These are phyloP conservation scores for Tridacna crocea DNA, from an alignment of 2,888 invertebrate genomes.

Conservation along the genomic window DNA sequence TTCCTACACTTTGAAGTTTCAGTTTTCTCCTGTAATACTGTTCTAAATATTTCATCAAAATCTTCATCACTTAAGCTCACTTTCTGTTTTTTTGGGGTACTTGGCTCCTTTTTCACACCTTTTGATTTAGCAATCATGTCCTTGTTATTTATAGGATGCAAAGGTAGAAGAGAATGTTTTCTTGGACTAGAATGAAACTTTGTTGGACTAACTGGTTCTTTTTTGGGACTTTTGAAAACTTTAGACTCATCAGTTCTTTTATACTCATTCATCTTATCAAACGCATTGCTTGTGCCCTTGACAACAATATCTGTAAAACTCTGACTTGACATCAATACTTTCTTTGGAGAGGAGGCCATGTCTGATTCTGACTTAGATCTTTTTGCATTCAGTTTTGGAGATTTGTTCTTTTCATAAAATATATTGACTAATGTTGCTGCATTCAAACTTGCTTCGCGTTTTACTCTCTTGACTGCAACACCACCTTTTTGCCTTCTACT, in stretches of 20 bases:
- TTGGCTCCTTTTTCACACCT: constrained; percentile 25
- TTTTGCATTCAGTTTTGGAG: constrained; percentile 45
- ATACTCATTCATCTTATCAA: not conserved
- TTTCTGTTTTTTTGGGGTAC: constrained; percentile 42
- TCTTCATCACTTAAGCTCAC: constrained; percentile 45
- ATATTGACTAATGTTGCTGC: constrained; percentile 77
- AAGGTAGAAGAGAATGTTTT: not conserved
- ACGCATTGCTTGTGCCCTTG: not conserved
- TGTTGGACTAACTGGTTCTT: constrained; percentile 19
- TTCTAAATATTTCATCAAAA: constrained; percentile 17
- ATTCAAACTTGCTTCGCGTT: constrained; percentile 78
- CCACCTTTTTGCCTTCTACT: constrained; percentile 23
- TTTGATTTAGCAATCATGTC: not conserved
- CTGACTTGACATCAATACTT: constrained; percentile 26
- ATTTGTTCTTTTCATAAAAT: constrained; percentile 71
- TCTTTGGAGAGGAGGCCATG: constrained; percentile 27
- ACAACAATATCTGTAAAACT: constrained; percentile 42
- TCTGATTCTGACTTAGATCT: constrained; percentile 62
- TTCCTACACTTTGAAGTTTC: not conserved
- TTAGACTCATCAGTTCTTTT: not conserved
- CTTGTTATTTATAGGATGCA: not conserved
- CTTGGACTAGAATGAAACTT: constrained; percentile 24
- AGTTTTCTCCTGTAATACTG: not conserved
- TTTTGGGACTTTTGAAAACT: constrained; percentile 27
- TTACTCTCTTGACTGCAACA: constrained; percentile 55